Conservation (phyloP, 2,113 vertebrate genomes). For the Sminthopsis crassicaudata region DNA sequence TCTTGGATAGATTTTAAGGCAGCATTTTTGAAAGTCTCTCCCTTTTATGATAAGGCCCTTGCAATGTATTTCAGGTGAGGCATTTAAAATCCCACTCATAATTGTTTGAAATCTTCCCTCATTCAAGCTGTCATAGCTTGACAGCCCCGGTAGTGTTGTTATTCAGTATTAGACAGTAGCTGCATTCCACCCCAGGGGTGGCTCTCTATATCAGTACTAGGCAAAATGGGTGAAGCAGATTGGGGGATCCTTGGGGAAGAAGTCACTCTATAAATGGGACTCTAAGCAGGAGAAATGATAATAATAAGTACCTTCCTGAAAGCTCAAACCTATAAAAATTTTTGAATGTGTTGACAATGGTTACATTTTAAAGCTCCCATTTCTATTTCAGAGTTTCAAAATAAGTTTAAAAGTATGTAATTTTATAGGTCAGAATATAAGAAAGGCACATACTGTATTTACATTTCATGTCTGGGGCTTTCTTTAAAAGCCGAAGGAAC, state of each 20-base stretch:
- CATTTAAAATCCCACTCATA: conserved; percentile 79
- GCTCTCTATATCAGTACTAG: conserved; percentile 69
- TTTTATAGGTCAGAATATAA: conserved; percentile 73
- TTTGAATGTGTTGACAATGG: conserved; percentile 65
- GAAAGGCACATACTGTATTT: conserved; percentile 68
- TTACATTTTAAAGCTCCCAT: conserved; percentile 67
- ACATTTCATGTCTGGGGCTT: conserved; percentile 59
- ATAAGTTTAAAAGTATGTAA: conserved; percentile 64
- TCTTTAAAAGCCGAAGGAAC: conserved; percentile 52
- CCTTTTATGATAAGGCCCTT: conserved; percentile 72
- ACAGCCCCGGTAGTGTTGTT: conserved; percentile 69
- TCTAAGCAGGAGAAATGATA: conserved; percentile 67
- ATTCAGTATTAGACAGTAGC: conserved; percentile 68
- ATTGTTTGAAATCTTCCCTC: conserved; percentile 79
- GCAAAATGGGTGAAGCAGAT: conserved; percentile 69
- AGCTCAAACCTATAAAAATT: conserved; percentile 54
- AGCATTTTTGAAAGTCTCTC: conserved; percentile 69
- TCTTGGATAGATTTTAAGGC: conserved; percentile 74
- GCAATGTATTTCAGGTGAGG: conserved; percentile 71
- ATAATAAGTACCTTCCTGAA: conserved; percentile 60
- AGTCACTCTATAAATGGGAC: conserved; percentile 52
- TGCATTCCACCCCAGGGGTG: conserved; percentile 60
- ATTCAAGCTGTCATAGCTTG: conserved; percentile 78
- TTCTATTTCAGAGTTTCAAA: conserved; percentile 75
- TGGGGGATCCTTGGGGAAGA: conserved; percentile 70